Evolutionary conservation across 2,113 vertebrate species (phyloP).

Genomic region (Chamaea fasciata): DNA sequence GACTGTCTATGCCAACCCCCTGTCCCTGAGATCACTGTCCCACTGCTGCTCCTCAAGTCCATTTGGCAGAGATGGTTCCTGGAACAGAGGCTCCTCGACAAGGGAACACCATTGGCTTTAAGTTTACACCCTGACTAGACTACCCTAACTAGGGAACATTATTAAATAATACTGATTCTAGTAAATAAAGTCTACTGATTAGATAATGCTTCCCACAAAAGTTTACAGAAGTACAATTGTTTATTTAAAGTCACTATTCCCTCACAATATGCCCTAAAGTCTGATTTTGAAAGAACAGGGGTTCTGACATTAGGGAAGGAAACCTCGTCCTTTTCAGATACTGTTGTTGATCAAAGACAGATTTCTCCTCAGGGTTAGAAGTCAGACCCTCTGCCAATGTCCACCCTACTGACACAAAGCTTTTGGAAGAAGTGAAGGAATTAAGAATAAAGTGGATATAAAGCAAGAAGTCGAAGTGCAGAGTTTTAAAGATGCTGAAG

Average conservation of each 20-base stretch:
- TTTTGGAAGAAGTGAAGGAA: not conserved
- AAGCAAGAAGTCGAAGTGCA: not conserved
- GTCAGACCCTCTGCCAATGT: not conserved
- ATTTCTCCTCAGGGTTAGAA: not conserved
- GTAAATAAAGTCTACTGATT: not conserved
- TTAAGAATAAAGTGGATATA: not conserved
- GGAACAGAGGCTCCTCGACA: not conserved
- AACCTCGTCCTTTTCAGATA: not conserved
- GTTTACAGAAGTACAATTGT: not conserved
- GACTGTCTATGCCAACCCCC: not conserved
- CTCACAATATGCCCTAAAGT: not conserved
- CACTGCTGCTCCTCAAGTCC: not conserved
- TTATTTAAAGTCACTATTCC: not conserved
- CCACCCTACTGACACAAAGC: not conserved
- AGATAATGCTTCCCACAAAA: not conserved
- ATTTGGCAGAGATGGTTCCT: not conserved
- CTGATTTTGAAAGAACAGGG: not conserved
- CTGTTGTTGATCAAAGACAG: not conserved
- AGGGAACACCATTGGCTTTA: not conserved
- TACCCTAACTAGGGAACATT: not conserved
- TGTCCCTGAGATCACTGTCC: not conserved
- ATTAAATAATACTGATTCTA: not conserved
- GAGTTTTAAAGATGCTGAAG: not conserved
- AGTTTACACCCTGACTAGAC: not conserved
- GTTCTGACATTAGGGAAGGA: not conserved